Base-by-base conservation (phyloP, 2,888 invertebrate species). In the Hydraecia micacea region DNA sequence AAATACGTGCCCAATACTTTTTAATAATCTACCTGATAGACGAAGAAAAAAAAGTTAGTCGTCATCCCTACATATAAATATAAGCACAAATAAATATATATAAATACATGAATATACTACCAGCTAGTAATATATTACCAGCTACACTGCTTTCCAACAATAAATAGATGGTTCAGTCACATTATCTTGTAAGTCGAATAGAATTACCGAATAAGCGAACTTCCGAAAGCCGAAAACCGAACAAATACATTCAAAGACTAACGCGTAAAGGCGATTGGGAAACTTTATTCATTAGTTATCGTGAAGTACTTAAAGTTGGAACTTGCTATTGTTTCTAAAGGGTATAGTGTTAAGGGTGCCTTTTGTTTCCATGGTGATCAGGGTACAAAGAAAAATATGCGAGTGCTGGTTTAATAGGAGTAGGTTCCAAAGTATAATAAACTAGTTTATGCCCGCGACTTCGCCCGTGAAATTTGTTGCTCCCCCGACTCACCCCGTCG, bases 231-330 rank as follows among this genome's bases (percentile, higher is more conserved):
- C 88, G 91, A 93, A 93, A 92, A 66, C 36, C 60, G 78, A 78
- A 67, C 79, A 79, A 79, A 93, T 92, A 92, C 84, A 84, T 83
- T 83, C 75, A 86, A 84, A 87, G 88, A 87, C 88, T 86, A 89
- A 88, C 86, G 89, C 80, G 82, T 87, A 87, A 89, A 88, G 89
- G 90, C 90, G 90, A 93, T 91, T 90, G 90, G 85, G 86, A 91
- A 95, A 95, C 93, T 95, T 95, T 93, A 90, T 95, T 95, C 93
- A 93, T 94, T 93, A 93, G 91, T 92, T 93, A 92, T 91, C 89
- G 87, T 81, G 66, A 80, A 86, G 88, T 86, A 84, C 88, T 89
- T 88, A 88, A 90, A 90, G 90, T 89, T 84, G 74, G 81, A 87
- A 90, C 88, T 90, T 90, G 79, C 86, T 86, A 73, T 89, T 88